Percentiles rank a stretch among this genome's conserved stretches.
Conservation (phyloP, 2,113 vertebrate genomes). For the Cariama cristata region DNA sequence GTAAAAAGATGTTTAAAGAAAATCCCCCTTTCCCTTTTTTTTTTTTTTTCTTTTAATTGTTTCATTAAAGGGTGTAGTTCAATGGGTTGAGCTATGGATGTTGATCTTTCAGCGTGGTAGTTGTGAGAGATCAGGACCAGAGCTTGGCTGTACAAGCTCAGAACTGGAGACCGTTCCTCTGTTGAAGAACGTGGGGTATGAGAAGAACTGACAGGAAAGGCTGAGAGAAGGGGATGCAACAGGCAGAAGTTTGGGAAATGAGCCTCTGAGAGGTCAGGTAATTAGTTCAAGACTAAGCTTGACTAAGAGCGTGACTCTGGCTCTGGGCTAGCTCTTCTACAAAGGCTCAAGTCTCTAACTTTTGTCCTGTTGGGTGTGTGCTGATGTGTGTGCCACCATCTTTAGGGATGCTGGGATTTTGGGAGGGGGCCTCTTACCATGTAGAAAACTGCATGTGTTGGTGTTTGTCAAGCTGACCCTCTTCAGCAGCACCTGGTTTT, state of each 20-base stretch:
- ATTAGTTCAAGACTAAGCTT: not conserved
- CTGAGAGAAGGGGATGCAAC: not conserved
- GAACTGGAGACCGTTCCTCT: not conserved
- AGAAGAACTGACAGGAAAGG: not conserved
- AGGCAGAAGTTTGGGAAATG: not conserved
- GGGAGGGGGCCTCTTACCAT: not conserved
- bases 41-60: not conserved
- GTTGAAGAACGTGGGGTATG: not conserved
- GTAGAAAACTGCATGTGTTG: not conserved
- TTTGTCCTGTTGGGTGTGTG: not conserved
- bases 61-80: not conserved
- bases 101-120: not conserved
- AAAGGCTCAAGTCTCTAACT: not conserved
- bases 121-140: not conserved
- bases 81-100: not conserved
- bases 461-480: not conserved
- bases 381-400: not conserved
- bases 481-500: not conserved
- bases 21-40: not conserved
- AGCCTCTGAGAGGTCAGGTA: not conserved
- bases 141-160: not conserved
- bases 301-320: not conserved
- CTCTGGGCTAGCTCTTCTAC: not conserved
- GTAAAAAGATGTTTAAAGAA: conserved; percentile 72
- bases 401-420: not conserved